These are phyloP conservation scores for Apocrypta bakeri DNA, from an alignment of 1,140 invertebrate genomes.

Conservation along the genomic window DNA sequence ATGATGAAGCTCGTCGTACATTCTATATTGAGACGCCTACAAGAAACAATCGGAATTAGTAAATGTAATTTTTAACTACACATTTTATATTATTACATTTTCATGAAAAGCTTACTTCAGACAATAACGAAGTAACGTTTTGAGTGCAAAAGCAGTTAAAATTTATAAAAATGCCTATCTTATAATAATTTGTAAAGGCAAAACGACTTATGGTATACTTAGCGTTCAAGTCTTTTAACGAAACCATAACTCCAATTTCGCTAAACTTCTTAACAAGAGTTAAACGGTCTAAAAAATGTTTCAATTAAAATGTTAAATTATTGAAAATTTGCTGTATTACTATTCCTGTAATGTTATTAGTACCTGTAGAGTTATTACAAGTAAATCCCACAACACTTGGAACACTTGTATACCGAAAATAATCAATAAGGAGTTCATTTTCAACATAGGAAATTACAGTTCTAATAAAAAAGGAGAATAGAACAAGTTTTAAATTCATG, in stretches of 20 bases:
- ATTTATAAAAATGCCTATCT: constrained; percentile 42
- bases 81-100: no score
- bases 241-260: background rate
- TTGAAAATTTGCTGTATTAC: no score
- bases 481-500: no score
- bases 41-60: no score
- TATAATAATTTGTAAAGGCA: background rate
- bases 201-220: background rate
- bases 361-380: background rate
- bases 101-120: no score
- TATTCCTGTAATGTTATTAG: no score
- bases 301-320: no score
- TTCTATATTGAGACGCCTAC: background rate
- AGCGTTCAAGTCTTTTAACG: background rate
- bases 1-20: constrained; percentile 7
- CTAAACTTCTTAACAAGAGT: constrained; percentile 25
- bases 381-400: constrained; percentile 33
- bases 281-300: constrained; percentile 27
- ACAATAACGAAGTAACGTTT: background rate
- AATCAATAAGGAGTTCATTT: constrained; percentile 29
- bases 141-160: background rate
- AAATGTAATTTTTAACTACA: no score
- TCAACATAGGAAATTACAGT: background rate
- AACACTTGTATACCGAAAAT: constrained; percentile 30
- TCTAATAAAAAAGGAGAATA: background rate